Conservation (phyloP, 2,113 vertebrate genomes). For the Hydropotes inermis region DNA sequence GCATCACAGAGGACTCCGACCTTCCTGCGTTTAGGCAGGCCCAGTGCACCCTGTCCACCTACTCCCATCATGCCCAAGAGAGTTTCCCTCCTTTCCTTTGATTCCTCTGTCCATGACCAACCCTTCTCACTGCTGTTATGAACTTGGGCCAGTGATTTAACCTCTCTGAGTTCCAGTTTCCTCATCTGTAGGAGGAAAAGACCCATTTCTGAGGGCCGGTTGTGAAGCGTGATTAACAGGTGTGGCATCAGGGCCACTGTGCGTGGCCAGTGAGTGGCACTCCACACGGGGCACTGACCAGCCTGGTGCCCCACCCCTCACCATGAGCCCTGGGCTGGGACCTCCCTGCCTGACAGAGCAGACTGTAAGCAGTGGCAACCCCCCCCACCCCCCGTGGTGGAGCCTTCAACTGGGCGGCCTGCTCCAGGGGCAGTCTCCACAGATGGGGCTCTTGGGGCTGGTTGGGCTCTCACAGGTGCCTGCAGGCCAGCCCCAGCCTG, state of each 20-base stretch:
- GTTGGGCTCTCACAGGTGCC: neutral
- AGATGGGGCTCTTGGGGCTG: neutral
- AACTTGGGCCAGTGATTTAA: neutral
- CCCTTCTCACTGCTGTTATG: neutral
- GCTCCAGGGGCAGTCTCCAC: neutral
- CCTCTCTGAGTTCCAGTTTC: neutral
- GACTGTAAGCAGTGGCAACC: no score
- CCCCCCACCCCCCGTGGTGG: neutral
- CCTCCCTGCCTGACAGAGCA: neutral
- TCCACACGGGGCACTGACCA: neutral
- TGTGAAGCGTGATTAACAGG: neutral
- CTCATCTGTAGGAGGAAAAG: neutral
- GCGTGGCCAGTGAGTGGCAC: neutral
- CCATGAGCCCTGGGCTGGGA: neutral
- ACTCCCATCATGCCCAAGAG: neutral
- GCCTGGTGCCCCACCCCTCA: neutral
- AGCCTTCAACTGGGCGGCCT: neutral
- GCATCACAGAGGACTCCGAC: neutral
- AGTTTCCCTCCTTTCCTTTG: neutral
- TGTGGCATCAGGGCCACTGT: neutral
- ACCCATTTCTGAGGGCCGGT: neutral
- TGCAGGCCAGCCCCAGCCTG: fast-evolving
- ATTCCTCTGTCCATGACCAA: neutral
- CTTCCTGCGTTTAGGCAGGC: neutral
- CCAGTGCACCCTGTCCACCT: no score